Evolutionary conservation across 1,140 invertebrate species (phyloP), one percentile per base, ranked within the genome.

Genomic region (Leptinotarsa texana): DNA sequence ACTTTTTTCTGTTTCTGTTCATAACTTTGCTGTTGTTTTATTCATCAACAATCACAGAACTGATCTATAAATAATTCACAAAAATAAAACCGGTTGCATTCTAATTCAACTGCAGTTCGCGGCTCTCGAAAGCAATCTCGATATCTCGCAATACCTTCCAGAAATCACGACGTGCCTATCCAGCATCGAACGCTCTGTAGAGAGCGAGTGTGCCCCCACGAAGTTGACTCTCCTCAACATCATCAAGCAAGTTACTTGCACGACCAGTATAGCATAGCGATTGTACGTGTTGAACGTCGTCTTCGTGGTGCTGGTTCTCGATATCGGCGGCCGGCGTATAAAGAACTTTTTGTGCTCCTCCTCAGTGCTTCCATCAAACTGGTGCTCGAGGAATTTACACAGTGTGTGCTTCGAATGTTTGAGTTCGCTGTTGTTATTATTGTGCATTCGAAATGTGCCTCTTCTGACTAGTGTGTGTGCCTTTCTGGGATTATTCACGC

Each of bases 401-500:
- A 57, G 51, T 57, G 51, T 57, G 51, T 57, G 51, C 51, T 57
- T 57, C n/a, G 51, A 57, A 15, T 57, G 15, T 57, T 17, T 57
- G 6, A 57, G 51, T 57, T 57, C 33, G 33, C 33, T 1, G 8
- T 42, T 42, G 33, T 42, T 42, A 8, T 33, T 42, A 8, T 57
- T 57, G 51, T 57, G 51, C 51, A 57, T 57, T 57, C n/a, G 51
- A 57, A 57, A 17, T 57, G 51, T 57, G 51, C 51, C 11, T 57
- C 13, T 57, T 57, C 51, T 57, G 51, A 57, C 15, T 57, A 15
- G 13, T 57, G 51, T 57, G 51, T 57, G 51, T 57, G 51, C 51
- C 51, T 57, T 57, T 57, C 33, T 57, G 51, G 51, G 51, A 57
- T 57, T 57, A 57, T 57, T 57, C 51, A 57, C 51, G 51, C n/a